Base-by-base conservation (phyloP, 1,140 invertebrate species). In the Matsumurasca onukii region DNA sequence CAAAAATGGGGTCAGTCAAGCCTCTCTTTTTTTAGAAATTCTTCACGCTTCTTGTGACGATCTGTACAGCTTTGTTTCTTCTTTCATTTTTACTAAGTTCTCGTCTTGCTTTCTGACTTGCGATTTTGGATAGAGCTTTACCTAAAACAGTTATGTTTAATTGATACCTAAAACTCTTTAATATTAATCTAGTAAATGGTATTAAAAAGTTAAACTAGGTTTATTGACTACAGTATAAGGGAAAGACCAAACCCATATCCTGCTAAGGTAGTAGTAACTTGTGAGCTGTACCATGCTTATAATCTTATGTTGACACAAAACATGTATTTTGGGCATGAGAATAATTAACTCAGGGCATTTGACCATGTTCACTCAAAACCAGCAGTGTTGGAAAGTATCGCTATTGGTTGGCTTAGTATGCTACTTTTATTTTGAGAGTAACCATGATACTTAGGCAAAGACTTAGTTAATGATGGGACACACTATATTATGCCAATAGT, bases 31-130 rank as follows among this genome's bases (percentile, higher is more conserved):
- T 86, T 9, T 39, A 95, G 76, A 17, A 88, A 83, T 80, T 94
- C 91, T 31, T 94, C 91, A 20, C 93, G 84, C 80, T 97, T 96
- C 61, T 88, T 89, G 74, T 89, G 88, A 31, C 94, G 83, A 92
- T 78, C 77, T 95, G 91, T 20, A 81, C 74, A 2, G 89, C 83
- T 79, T 94, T 91, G 77, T 92, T 86, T 72, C 89, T 84, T 70
- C 92, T 82, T 71, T 92, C 91, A 55, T 89, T 86, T 76, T 86
- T 89, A 48, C 84, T 86, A 48, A 91, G 75, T 69, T 86, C 81
- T 69, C 85, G 83, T 72, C 85, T 87, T 82, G 82, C 55, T 49
- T 34, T 61, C 13, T 45, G 49, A 17, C 34, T 67, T 9, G n/a
- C 17, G 5, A 31, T n/a, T 31, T 57, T 67, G 17, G 52, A 29